Conservation (phyloP, 2,888 invertebrate genomes). For the Watsonalla cultraria region DNA sequence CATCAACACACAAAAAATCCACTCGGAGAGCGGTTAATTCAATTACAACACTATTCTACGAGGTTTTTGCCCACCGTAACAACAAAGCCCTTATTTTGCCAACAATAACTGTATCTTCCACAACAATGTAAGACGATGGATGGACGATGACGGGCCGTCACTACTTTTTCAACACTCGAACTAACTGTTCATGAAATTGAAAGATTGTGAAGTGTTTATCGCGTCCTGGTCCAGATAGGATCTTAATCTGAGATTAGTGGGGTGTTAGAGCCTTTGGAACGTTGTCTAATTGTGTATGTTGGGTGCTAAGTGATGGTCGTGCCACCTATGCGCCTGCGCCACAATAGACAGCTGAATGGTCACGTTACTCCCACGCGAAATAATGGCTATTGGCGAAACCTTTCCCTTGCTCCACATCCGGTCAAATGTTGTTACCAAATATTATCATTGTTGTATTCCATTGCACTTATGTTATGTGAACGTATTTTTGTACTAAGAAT, state of each 20-base stretch:
- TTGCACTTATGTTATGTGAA: neutral
- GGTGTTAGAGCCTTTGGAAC: slow-evolving; percentile 56
- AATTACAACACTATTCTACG: slow-evolving; percentile 60
- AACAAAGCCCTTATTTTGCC: slow-evolving; percentile 70
- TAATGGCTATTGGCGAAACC: slow-evolving; percentile 33
- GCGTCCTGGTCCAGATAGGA: slow-evolving; percentile 57
- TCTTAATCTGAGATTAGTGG: slow-evolving; percentile 70
- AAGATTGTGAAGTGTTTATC: slow-evolving; percentile 68
- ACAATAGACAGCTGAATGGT: slow-evolving; percentile 47
- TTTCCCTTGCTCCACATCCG: slow-evolving; percentile 43
- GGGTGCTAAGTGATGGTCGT: slow-evolving; percentile 36
- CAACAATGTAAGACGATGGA: slow-evolving; percentile 12
- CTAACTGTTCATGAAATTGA: slow-evolving; percentile 54
- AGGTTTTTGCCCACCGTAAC: slow-evolving; percentile 54
- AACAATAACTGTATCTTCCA: slow-evolving; percentile 69
- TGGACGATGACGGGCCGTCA: slow-evolving; percentile 7
- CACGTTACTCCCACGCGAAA: slow-evolving; percentile 54
- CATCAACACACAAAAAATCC: slow-evolving; percentile 27
- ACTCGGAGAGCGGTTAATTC: slow-evolving; percentile 57
- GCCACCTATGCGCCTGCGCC: slow-evolving; percentile 54
- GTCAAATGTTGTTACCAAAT: slow-evolving; percentile 18
- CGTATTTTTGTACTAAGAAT: neutral
- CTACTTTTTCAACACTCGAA: slow-evolving; percentile 48
- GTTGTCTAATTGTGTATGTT: slow-evolving; percentile 41
- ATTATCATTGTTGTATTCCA: neutral